Evolutionary conservation across 2,888 invertebrate species (phyloP).

Genomic region (Machimus rusticus): DNA sequence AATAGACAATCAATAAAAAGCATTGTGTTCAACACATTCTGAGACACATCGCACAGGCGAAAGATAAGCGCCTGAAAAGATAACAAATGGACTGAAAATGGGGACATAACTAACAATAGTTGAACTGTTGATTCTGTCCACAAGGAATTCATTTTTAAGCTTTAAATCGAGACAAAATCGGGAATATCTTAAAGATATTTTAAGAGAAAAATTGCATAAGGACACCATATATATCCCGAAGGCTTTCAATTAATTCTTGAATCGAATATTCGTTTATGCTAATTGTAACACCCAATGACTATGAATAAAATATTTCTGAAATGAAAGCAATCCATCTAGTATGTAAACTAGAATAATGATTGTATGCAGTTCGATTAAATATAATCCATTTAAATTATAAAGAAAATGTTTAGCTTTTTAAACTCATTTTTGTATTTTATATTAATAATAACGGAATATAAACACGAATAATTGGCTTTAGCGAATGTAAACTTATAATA

Average conservation of each 20-base stretch:
- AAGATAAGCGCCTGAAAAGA: slow-evolving; percentile 5
- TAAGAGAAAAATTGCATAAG: neutral
- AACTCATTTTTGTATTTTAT: too few species aligned
- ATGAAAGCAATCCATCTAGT: too few species aligned
- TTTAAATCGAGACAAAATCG: neutral
- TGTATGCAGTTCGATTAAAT: too few species aligned
- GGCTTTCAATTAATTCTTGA: neutral
- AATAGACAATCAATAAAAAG: slow-evolving; percentile 5
- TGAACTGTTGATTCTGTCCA: neutral
- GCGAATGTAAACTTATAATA: too few species aligned
- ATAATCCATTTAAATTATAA: too few species aligned
- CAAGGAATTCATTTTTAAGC: neutral
- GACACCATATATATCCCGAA: neutral
- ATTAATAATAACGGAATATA: too few species aligned
- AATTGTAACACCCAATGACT: neutral
- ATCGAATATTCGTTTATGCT: neutral
- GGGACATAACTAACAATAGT: neutral
- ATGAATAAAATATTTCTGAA: too few species aligned
- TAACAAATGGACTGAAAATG: neutral
- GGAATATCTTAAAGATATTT: neutral
- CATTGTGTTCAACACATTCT: neutral
- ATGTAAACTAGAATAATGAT: too few species aligned
- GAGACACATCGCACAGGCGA: neutral
- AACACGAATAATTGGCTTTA: too few species aligned
- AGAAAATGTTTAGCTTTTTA: too few species aligned